Percentiles rank a stretch among this genome's conserved stretches.
Evolutionary conservation across 92 coral and sea anemone genomes (phyloP).

Genomic region (Diadumene lineata): DNA sequence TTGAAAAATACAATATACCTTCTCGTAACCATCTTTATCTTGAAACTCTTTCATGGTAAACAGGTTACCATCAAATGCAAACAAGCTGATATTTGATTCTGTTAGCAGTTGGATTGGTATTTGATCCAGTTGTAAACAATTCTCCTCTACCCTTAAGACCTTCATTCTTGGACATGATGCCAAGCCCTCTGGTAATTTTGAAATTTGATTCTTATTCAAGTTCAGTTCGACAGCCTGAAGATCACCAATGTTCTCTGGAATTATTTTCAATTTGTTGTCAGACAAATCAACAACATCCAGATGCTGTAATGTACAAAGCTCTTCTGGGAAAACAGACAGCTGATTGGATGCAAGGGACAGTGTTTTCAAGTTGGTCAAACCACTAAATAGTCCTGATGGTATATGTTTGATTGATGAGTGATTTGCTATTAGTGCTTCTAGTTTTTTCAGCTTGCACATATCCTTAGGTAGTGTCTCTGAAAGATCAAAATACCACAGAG

Average conservation of each 20-base stretch:
- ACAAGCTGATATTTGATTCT: slow-evolving; percentile 78
- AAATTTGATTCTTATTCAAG: slow-evolving; percentile 75
- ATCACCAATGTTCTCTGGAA: slow-evolving; percentile 77
- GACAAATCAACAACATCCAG: slow-evolving; percentile 84
- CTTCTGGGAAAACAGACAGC: slow-evolving; percentile 77
- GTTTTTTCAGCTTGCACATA: slow-evolving; percentile 67
- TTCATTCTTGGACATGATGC: slow-evolving; percentile 78
- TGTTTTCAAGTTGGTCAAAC: slow-evolving; percentile 67
- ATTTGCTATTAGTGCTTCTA: slow-evolving; percentile 74
- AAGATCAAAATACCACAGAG: too few relatives aligned
- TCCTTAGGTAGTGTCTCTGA: slow-evolving; percentile 74
- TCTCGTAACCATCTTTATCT: slow-evolving; percentile 82
- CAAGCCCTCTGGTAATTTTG: slow-evolving; percentile 62
- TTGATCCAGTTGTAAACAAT: slow-evolving; percentile 73
- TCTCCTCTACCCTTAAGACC: slow-evolving; percentile 85
- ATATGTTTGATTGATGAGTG: slow-evolving; percentile 54
- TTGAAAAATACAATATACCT: slow-evolving; percentile 62
- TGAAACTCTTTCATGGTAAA: slow-evolving; percentile 72
- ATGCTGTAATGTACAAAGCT: slow-evolving; percentile 67
- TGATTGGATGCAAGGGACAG: slow-evolving; percentile 75
- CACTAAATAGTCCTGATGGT: slow-evolving; percentile 68
- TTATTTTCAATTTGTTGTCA: slow-evolving; percentile 65
- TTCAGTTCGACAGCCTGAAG: slow-evolving; percentile 88
- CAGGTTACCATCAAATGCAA: slow-evolving; percentile 87
- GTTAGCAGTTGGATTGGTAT: slow-evolving; percentile 62